Conservation (phyloP, 53 echinoderm and acorn worm species). For the Echinarachnius parma region DNA sequence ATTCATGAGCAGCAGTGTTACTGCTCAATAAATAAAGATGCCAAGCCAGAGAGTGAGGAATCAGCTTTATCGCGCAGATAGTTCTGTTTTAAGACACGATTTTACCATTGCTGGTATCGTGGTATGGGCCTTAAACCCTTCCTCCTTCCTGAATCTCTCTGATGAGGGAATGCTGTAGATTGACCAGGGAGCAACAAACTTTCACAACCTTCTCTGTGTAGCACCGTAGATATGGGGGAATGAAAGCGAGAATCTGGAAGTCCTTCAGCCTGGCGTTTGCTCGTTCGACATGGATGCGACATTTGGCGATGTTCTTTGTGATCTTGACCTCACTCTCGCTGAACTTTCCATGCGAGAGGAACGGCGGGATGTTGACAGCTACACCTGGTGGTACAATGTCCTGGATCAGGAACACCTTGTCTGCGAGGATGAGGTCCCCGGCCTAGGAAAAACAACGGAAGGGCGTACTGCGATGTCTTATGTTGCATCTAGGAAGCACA, state of each 20-base stretch:
- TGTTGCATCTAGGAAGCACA: constrained; percentile 7
- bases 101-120: no score
- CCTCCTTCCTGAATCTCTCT: no score
- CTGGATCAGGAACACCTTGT: constrained; percentile 39
- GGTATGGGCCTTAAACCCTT: no score
- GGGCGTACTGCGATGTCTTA: background rate
- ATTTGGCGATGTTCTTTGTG: constrained; percentile 26
- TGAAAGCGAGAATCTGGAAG: constrained; percentile 23
- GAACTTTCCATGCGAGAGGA: constrained; percentile 16
- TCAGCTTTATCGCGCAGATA: no score
- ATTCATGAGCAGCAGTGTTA: no score
- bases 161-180: no score
- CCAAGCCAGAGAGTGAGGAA: no score
- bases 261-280: constrained; percentile 20
- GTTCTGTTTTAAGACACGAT: no score
- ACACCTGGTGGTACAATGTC: constrained; percentile 32
- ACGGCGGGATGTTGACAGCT: constrained; percentile 26
- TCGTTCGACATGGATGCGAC: constrained; percentile 39
- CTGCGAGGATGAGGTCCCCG: constrained; percentile 41
- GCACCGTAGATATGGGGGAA: constrained; percentile 19
- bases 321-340: constrained; percentile 15
- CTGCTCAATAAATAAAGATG: no score
- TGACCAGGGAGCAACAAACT: no score
- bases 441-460: constrained; percentile 22
- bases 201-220: constrained; percentile 27